Base-by-base conservation (phyloP, 2,113 vertebrate genomes). In the Eubucco bourcierii region DNA sequence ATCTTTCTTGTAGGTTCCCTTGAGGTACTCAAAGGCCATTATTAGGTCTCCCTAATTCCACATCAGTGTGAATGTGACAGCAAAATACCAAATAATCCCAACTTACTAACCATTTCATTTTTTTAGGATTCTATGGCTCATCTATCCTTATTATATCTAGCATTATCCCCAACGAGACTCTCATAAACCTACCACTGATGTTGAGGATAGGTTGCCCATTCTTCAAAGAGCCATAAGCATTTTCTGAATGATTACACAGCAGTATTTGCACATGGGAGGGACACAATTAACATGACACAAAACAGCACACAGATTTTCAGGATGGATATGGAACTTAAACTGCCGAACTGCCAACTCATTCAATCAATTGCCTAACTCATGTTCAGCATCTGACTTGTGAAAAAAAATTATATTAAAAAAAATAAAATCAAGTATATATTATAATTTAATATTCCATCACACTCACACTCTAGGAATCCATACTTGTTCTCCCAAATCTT, bases 1-100 rank as follows among this genome's bases (percentile, higher is more conserved):
- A 23, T 52, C 50, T 10, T 52, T 52, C 50, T 25, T 25, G 23
- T 13, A 52, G 9, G 50, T 23, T 12, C 50, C 50, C 50, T 52
- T 52, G 6, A 25, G 50, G 12, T 52, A 52, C 50, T 52, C 23
- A 12, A 25, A 24, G 50, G 50, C 50, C 12, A 17, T 52, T 23
- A 23, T 52, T 52, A 52, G 50, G 50, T 52, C 50, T 52, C 21
- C 10, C 19, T 33, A 88, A 6, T 10, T 80, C 16, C 29, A 41
- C n/a, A 55, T 13, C 24, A 39, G 20, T 10, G 9, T 2, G 0
- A 4, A 8, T 3, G 9, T 9, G 11, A 73, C 3, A 15, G 8
- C 10, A n/a, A 59, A 44, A 47, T 28, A 12, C 6, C 18, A 27
- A 74, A 8, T 16, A 61, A n/a, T 23, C 11, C 28, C 29, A 78